These are phyloP conservation scores for Oegoconia quadripuncta DNA, from an alignment of 2,888 invertebrate species.

Conservation along the genomic window DNA sequence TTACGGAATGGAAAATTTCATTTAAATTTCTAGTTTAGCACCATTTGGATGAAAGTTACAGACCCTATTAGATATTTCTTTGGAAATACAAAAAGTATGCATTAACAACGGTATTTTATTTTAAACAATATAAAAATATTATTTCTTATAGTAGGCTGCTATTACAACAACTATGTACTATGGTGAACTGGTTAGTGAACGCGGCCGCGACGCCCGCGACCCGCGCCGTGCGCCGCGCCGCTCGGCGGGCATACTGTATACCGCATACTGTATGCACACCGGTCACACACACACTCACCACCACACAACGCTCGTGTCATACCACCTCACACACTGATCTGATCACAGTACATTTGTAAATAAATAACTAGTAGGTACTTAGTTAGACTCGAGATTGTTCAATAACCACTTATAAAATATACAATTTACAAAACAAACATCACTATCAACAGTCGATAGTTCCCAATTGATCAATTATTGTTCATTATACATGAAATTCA, in stretches of 20 bases:
- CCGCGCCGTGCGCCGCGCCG: conserved; percentile 1
- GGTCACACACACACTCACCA: conserved; percentile 8
- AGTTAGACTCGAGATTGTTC: conserved; percentile 57
- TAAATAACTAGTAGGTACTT: conserved; percentile 45
- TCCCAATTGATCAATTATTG: conserved; percentile 50
- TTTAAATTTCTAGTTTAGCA: conserved; percentile 56
- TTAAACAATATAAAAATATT: conserved; percentile 75
- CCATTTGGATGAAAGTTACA: conserved; percentile 62
- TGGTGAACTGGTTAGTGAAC: conserved; percentile 9
- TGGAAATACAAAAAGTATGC: conserved; percentile 63
- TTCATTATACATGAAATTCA: conserved; percentile 46
- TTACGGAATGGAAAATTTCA: conserved; percentile 19
- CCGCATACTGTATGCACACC: no score
- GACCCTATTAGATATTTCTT: conserved; percentile 42
- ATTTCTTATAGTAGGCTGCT: conserved; percentile 63
- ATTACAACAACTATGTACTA: conserved; percentile 47
- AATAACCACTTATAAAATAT: conserved; percentile 69
- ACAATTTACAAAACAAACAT: conserved; percentile 64
- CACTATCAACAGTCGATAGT: conserved; percentile 52
- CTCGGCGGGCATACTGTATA: conserved; percentile 12
- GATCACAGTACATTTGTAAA: conserved; percentile 69
- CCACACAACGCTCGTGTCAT: conserved; percentile 26
- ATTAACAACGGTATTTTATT: conserved; percentile 70
- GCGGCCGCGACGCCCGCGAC: conserved; percentile 8
- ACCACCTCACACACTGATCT: conserved; percentile 35